Percentiles rank a stretch among this genome's conserved stretches.
phyloP scores from a whole-genome alignment of 2,113 vertebrate genomes.

The Thryonomys swinderianus region DNA sequence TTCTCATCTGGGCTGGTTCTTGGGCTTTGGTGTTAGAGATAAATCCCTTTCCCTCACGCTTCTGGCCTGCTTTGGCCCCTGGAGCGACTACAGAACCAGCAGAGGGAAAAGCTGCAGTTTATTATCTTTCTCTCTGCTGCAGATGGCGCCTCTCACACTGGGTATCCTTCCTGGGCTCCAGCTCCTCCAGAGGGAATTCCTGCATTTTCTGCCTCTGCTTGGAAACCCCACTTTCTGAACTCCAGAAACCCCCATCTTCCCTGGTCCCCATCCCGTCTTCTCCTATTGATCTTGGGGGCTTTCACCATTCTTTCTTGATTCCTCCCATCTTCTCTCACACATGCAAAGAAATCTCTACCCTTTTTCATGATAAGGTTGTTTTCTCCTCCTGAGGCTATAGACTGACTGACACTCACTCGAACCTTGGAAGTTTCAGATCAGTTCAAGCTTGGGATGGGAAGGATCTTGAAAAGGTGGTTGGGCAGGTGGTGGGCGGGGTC shows the following conservation, averaged over 20 bases:
- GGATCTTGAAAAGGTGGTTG: too few relatives aligned
- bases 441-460: not conserved
- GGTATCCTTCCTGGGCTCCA: not conserved
- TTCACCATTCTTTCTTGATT: not conserved
- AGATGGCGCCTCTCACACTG: not conserved
- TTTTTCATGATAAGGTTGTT: not conserved
- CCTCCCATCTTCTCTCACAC: too few relatives aligned
- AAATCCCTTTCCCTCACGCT: not conserved
- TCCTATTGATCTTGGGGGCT: too few relatives aligned
- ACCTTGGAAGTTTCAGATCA: not conserved
- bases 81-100: too few relatives aligned
- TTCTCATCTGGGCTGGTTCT: too few relatives aligned
- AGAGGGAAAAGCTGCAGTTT: too few relatives aligned
- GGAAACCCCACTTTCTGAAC: not conserved
- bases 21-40: not conserved
- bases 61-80: not conserved
- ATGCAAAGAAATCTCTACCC: not conserved
- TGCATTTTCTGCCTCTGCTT: not conserved
- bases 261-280: fast-evolving
- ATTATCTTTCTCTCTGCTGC: too few relatives aligned
- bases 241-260: not conserved
- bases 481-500: not conserved
- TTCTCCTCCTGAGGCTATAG: not conserved
- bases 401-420: not conserved
- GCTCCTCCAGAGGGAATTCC: too few relatives aligned